These are phyloP conservation scores for Coregonus suidteri DNA, from an alignment of 2,797 vertebrate species.

Conservation along the genomic window DNA sequence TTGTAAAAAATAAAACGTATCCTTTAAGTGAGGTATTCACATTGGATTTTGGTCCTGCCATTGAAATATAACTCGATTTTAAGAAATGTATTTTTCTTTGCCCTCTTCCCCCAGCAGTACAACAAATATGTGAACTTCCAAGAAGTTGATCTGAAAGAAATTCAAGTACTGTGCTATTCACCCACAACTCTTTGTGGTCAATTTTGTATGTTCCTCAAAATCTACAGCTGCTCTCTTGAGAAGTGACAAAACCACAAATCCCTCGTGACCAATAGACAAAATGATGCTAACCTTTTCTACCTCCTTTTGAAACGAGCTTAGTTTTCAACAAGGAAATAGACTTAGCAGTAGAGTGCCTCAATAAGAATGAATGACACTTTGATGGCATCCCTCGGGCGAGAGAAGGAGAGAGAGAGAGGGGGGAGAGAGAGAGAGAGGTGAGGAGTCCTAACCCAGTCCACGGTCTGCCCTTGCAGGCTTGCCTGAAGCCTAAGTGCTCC, in stretches of 20 bases:
- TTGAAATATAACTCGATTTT: not conserved
- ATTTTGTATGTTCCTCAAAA: conserved; percentile 12
- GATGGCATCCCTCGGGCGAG: conserved; percentile 39
- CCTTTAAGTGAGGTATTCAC: no score
- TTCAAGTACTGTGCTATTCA: not conserved
- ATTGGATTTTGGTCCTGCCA: no score
- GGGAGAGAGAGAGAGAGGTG: conserved; percentile 3
- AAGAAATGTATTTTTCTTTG: not conserved
- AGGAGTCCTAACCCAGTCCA: conserved; percentile 13
- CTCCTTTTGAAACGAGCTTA: conserved; percentile 3
- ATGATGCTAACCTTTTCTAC: conserved; percentile 1
- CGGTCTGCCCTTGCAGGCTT: conserved; percentile 53
- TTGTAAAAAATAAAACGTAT: no score
- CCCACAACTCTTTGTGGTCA: conserved; percentile 17
- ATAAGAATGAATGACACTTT: conserved; percentile 22
- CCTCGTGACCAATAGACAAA: not conserved
- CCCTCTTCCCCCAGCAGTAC: not conserved
- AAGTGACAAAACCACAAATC: conserved; percentile 19
- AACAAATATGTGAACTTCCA: not conserved
- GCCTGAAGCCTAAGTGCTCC: conserved; percentile 71
- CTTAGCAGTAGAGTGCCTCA: conserved; percentile 21
- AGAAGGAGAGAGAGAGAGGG: conserved; percentile 9
- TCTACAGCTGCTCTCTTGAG: conserved; percentile 26
- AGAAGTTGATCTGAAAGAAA: not conserved
- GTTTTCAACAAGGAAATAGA: conserved; percentile 40